Evolutionary conservation across 1,140 invertebrate species (phyloP).

Genomic region (Choristoneura fumiferana): DNA sequence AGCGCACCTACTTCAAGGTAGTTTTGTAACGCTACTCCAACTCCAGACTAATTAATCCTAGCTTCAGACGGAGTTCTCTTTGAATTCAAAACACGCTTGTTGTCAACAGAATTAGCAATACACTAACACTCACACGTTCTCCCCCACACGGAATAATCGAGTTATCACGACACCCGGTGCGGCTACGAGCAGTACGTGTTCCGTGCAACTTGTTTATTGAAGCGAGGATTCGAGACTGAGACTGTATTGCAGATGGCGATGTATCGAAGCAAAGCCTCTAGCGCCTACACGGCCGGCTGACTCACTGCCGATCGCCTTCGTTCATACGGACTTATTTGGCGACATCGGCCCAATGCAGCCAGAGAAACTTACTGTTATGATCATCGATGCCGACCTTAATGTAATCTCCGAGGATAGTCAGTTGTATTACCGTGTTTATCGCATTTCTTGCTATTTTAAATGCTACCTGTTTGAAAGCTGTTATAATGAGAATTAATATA

Average conservation of each 20-base stretch:
- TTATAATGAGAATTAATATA: too few relatives aligned
- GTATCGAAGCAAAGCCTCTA: conserved; percentile 42
- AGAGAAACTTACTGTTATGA: conserved; percentile 34
- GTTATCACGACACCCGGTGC: conserved; percentile 28
- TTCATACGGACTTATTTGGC: conserved; percentile 70
- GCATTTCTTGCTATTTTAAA: background rate
- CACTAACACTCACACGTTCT: background rate
- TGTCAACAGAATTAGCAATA: conserved; percentile 7
- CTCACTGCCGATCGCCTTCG: conserved; percentile 67
- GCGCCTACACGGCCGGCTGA: conserved; percentile 59
- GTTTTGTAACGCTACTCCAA: too few relatives aligned
- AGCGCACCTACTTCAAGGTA: too few relatives aligned
- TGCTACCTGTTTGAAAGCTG: too few relatives aligned
- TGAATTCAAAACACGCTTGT: conserved; percentile 5
- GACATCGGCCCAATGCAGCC: conserved; percentile 54
- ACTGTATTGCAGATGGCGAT: conserved; percentile 24
- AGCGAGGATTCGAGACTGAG: conserved; percentile 51
- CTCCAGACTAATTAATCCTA: too few relatives aligned
- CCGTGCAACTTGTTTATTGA: conserved; percentile 29
- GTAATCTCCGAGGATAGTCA: conserved; percentile 30
- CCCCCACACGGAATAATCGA: conserved; percentile 28
- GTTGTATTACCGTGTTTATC: background rate
- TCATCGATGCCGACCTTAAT: conserved; percentile 49
- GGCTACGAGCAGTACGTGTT: conserved; percentile 30
- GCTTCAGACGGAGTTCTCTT: too few relatives aligned